Evolutionary conservation across 1,140 invertebrate genomes (phyloP).

Genomic region (Drosophila elegans): DNA sequence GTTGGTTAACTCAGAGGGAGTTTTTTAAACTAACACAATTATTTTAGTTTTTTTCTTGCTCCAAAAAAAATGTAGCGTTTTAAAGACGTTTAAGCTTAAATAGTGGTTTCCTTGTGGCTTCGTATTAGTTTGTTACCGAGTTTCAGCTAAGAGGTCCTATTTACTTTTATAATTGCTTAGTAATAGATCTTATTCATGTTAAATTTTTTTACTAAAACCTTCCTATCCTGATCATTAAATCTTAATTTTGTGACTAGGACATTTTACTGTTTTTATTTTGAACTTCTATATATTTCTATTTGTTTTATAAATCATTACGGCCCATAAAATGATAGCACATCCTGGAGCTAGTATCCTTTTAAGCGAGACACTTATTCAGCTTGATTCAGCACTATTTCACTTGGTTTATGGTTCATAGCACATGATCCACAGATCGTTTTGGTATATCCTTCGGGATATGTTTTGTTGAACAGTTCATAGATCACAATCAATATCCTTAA

Average conservation of each 20-base stretch:
- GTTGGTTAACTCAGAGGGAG: conserved; percentile 25
- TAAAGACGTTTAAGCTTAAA: neutral
- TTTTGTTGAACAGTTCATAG: conserved; percentile 25
- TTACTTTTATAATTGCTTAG: too few relatives aligned
- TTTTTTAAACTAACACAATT: neutral
- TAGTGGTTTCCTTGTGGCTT: neutral
- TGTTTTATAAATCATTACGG: neutral
- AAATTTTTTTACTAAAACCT: too few relatives aligned
- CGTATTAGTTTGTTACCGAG: neutral
- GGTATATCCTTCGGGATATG: conserved; percentile 18
- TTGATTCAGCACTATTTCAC: conserved; percentile 3
- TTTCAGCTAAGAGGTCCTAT: neutral
- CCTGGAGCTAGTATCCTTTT: conserved; percentile 2
- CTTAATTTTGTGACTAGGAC: too few relatives aligned
- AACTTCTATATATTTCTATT: neutral
- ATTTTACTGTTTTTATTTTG: neutral
- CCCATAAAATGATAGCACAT: neutral
- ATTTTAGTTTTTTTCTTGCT: conserved; percentile 3
- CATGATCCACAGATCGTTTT: conserved; percentile 3
- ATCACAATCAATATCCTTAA: conserved; percentile 56
- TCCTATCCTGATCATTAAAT: too few relatives aligned
- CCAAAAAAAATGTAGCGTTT: neutral
- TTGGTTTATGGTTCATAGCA: conserved; percentile 1
- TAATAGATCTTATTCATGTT: too few relatives aligned
- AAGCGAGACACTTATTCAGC: neutral